Percentiles rank a stretch among this genome's conserved stretches.
Evolutionary conservation across 2,797 vertebrate genomes (phyloP).

Genomic region (Chrysocyon brachyurus): DNA sequence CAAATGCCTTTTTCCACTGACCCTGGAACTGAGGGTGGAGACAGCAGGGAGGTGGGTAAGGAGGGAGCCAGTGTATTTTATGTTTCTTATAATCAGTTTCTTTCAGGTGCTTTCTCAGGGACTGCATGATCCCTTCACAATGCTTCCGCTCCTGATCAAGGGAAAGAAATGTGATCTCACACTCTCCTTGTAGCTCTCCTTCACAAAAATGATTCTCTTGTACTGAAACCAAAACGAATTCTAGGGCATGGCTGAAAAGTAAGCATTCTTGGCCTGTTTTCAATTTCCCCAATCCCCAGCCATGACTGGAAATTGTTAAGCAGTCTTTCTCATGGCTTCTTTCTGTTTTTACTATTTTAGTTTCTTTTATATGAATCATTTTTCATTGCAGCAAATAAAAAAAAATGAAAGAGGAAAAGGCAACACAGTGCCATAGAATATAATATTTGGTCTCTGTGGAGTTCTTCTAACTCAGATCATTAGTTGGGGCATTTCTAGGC

Average conservation of each 20-base stretch:
- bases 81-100: conserved; percentile 63
- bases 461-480: background rate
- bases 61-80: background rate
- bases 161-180: conserved; percentile 3
- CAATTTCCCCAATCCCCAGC: background rate
- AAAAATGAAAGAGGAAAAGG: background rate
- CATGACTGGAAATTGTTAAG: conserved; percentile 43
- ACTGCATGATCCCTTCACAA: background rate
- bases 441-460: background rate
- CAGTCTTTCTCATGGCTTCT: conserved; percentile 24
- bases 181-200: conserved; percentile 52
- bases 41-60: background rate
- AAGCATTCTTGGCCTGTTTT: conserved; percentile 40
- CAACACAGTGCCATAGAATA: background rate
- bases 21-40: background rate
- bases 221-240: background rate
- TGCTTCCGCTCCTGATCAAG: conserved; percentile 13
- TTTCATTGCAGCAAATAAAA: background rate
- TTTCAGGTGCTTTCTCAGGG: conserved; percentile 45
- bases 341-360: conserved; percentile 55
- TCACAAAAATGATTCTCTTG: conserved; percentile 53
- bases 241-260: conserved; percentile 34
- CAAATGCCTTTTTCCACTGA: background rate
- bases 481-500: background rate
- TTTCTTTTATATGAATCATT: conserved; percentile 53